Base-by-base conservation (phyloP, 1,140 invertebrate genomes). In the Melipona quadrifasciata region DNA sequence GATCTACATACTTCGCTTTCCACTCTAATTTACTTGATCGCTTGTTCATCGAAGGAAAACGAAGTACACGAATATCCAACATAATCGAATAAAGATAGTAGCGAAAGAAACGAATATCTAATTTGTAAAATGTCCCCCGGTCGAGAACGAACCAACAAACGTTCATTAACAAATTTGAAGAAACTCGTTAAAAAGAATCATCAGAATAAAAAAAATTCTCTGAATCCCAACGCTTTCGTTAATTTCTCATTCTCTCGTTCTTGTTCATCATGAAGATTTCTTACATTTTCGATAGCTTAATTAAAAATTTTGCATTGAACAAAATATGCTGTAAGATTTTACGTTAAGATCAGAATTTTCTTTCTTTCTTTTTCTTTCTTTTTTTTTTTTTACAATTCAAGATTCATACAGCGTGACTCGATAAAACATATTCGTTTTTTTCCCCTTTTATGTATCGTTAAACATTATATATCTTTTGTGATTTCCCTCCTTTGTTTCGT, bases 131-230 rank as follows among this genome's bases (percentile, higher is more conserved):
- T 57, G 57, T 55, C 31, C 39, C 68, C 47, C 68, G 68, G n/a
- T 31, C 72, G 72, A 74, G 34, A 74, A 55, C n/a, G n/a, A 71
- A 71, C 39, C 39, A 24, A 47, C n/a, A n/a, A 71, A 47, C 21
- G 47, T 24, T 71, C n/a, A 5, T 47, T 4, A n/a, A 47, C 12
- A 39, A 34, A 39, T 39, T 68, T 68, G 17, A 1, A 12, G 6
- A 68, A 39, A 70, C 21, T 70, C 5, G 10, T 70, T 39, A 24
- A 39, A 34, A 68, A 12, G 24, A 47, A 47, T 47, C 24, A 8
- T 31, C 31, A 19, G 39, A 58, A 47, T 19, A 34, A 47, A 76
- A 47, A 76, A 76, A 47, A 16, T 71, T 80, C 53, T 71, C 27
- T 70, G 31, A 31, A 39, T 39, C 53, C 27, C 8, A 11, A 39